A percentile compares a stretch with the other conserved stretches of the same genome.
Evolutionary conservation across 2,113 vertebrate genomes (phyloP).

Genomic region (Triplophysa rosa): DNA sequence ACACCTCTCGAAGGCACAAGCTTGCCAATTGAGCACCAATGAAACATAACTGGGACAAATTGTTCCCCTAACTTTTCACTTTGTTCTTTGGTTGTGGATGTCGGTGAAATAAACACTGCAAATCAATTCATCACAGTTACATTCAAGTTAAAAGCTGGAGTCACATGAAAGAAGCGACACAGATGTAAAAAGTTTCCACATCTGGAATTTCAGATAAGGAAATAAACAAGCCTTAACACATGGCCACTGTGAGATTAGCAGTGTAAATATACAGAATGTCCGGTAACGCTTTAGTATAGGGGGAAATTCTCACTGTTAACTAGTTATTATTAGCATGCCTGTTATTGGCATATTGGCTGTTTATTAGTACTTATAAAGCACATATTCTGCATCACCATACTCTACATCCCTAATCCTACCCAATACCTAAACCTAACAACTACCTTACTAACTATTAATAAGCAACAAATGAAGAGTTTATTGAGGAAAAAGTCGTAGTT

Average conservation of each 20-base stretch:
- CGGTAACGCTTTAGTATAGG: no score
- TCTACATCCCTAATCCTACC: no score
- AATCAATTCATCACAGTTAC: neutral
- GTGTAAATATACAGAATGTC: neutral
- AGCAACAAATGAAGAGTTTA: no score
- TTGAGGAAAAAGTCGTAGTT: no score
- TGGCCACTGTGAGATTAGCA: neutral
- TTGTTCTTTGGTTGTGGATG: constrained; percentile 12
- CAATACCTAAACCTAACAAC: no score
- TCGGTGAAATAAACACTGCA: neutral
- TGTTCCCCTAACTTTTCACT: neutral
- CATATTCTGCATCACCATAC: no score
- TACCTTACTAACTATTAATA: no score
- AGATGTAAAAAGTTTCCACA: neutral
- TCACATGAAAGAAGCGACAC: neutral
- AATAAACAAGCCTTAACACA: neutral
- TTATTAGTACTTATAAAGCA: no score
- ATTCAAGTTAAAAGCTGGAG: neutral
- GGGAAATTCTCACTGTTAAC: no score
- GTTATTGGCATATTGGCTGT: no score
- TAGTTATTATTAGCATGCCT: no score
- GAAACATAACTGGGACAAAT: constrained; percentile 2
- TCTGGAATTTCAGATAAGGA: neutral
- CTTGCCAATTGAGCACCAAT: neutral
- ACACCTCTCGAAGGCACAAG: neutral